Percentiles rank a stretch among this genome's conserved stretches.
These are phyloP conservation scores for Trichomalopsis sarcophagae DNA, from an alignment of 1,140 invertebrate genomes.

Conservation along the genomic window DNA sequence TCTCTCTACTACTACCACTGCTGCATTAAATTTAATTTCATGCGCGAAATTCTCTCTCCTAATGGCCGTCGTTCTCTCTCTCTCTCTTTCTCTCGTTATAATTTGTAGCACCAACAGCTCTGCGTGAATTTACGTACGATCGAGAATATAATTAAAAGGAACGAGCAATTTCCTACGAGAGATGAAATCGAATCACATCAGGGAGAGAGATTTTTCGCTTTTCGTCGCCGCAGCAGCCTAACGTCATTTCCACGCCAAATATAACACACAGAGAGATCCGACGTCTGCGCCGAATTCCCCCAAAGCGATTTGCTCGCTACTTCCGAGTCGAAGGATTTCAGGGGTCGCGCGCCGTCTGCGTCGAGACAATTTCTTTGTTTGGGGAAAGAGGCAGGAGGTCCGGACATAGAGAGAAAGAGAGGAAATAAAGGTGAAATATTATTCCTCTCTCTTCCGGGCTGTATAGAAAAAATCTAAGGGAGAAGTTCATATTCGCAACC, in stretches of 20 bases:
- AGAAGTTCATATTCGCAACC: slow-evolving; percentile 8
- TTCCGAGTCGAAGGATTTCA: slow-evolving; percentile 32
- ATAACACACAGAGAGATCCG: background rate
- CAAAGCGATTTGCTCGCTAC: slow-evolving; percentile 11
- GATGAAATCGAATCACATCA: background rate
- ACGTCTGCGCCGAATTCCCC: slow-evolving; percentile 25
- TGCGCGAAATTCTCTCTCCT: background rate
- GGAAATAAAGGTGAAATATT: slow-evolving; percentile 41
- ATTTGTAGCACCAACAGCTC: background rate
- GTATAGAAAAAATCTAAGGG: background rate
- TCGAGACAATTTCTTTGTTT: slow-evolving; percentile 47
- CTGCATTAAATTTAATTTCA: background rate
- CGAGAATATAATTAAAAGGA: background rate
- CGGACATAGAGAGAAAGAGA: background rate
- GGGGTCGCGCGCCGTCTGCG: background rate
- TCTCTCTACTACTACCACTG: background rate
- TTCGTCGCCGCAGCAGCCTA: background rate
- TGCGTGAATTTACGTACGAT: background rate
- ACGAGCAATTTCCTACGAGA: background rate
- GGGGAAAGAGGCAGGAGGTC: background rate
- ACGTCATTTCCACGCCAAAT: slow-evolving; percentile 32
- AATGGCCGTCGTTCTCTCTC: background rate
- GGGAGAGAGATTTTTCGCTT: slow-evolving; percentile 11
- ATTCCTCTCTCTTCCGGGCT: background rate
- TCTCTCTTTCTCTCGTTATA: background rate